A percentile compares a stretch with the other conserved stretches of the same genome.
phyloP scores from a whole-genome alignment of 2,797 vertebrate species.

The Sebastes oblongus region DNA sequence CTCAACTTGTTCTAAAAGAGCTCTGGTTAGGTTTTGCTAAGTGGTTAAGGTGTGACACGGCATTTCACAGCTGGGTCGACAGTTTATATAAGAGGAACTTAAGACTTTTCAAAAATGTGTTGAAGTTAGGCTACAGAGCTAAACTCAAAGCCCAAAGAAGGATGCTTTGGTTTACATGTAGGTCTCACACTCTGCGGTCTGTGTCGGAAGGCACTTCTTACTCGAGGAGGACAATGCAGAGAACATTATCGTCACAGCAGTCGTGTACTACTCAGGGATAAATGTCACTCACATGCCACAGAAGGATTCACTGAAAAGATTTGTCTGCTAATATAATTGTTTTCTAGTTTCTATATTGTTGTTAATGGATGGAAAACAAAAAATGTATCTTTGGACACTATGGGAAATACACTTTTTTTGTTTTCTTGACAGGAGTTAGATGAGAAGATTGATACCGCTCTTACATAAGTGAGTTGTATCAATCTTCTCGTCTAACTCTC shows the following conservation, averaged over 20 bases:
- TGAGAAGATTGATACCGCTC: neutral
- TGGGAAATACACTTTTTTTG: neutral
- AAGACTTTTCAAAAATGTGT: neutral
- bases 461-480: neutral
- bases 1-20: neutral
- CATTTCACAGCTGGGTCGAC: constrained; percentile 2
- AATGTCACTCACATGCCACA: constrained; percentile 9
- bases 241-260: neutral
- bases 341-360: neutral
- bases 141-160: constrained; percentile 28
- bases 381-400: neutral
- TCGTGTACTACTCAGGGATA: neutral
- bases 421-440: neutral
- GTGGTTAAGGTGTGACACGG: neutral
- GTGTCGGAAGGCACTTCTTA: constrained; percentile 81
- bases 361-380: neutral
- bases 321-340: neutral
- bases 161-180: constrained; percentile 19
- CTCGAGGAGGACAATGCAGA: constrained; percentile 31
- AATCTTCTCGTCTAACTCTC: neutral
- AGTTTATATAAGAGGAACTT: neutral
- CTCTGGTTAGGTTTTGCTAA: neutral
- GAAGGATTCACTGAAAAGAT: neutral
- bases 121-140: constrained; percentile 3
- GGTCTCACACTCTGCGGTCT: constrained; percentile 44